These are phyloP conservation scores for Prionace glauca DNA, from an alignment of 2,797 vertebrate species.

Conservation along the genomic window DNA sequence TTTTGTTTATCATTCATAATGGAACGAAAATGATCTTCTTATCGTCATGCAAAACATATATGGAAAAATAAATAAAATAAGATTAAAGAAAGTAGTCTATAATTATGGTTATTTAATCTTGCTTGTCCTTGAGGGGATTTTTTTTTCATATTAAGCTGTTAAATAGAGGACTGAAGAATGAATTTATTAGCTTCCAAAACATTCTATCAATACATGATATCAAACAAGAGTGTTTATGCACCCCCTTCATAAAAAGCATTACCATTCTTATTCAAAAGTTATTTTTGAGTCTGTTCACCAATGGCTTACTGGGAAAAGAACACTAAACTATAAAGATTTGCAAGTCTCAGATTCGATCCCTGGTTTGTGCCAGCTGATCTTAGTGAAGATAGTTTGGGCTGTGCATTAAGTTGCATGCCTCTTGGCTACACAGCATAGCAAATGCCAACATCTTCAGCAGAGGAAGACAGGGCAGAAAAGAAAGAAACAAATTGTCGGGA, in stretches of 20 bases:
- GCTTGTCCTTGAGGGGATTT: not conserved
- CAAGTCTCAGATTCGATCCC: not conserved
- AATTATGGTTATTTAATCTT: not conserved
- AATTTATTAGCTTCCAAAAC: not conserved
- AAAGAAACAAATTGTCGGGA: not conserved
- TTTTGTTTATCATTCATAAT: not conserved
- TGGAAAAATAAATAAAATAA: slow-evolving; percentile 9
- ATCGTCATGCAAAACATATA: not conserved
- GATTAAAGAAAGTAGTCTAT: not conserved
- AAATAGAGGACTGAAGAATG: slow-evolving; percentile 2
- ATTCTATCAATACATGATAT: not conserved
- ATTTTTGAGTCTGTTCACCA: not conserved
- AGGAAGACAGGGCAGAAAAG: not conserved
- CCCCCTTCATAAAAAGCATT: not conserved
- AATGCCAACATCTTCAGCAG: not conserved
- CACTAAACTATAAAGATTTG: not conserved
- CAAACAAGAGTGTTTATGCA: not conserved
- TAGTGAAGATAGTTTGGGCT: not conserved
- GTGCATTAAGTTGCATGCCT: not conserved
- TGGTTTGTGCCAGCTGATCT: not conserved
- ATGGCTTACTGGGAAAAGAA: not conserved
- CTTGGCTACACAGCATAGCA: not conserved
- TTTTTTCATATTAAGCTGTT: not conserved
- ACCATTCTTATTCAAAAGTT: not conserved
- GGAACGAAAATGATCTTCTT: not conserved